These are phyloP conservation scores for Muscicapa striata DNA, from an alignment of 2,797 vertebrate species.

Conservation along the genomic window DNA sequence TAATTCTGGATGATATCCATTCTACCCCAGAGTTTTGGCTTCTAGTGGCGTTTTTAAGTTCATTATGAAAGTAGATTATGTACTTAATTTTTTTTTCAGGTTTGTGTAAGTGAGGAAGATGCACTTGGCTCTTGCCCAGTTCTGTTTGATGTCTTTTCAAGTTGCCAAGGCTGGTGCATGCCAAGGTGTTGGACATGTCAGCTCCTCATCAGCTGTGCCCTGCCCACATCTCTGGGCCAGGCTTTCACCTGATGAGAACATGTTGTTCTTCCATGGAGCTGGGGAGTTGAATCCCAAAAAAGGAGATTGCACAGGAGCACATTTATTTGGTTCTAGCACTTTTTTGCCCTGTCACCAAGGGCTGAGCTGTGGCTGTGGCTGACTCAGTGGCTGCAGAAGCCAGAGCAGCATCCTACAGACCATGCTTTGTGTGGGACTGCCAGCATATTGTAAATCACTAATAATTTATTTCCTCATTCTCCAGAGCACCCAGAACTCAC, in stretches of 20 bases:
- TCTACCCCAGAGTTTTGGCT: neutral
- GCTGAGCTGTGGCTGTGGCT: neutral
- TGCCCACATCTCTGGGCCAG: neutral
- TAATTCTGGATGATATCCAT: neutral
- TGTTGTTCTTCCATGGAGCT: neutral
- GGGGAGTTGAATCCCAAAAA: neutral
- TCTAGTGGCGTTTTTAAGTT: neutral
- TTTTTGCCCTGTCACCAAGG: neutral
- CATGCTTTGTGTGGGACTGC: neutral
- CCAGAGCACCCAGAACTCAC: neutral
- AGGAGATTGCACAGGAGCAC: neutral
- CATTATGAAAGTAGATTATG: neutral
- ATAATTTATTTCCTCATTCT: neutral
- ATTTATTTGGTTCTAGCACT: neutral
- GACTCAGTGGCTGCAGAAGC: neutral
- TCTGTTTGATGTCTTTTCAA: neutral
- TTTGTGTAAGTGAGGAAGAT: neutral
- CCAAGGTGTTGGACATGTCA: neutral
- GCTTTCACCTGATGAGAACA: neutral
- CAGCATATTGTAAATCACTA: neutral
- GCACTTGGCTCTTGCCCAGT: neutral
- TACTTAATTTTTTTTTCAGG: neutral
- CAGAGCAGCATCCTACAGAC: neutral
- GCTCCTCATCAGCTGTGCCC: neutral
- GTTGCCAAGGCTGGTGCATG: neutral